These are phyloP conservation scores for Scrobipalpa costella DNA, from an alignment of 2,888 invertebrate genomes.

Conservation along the genomic window DNA sequence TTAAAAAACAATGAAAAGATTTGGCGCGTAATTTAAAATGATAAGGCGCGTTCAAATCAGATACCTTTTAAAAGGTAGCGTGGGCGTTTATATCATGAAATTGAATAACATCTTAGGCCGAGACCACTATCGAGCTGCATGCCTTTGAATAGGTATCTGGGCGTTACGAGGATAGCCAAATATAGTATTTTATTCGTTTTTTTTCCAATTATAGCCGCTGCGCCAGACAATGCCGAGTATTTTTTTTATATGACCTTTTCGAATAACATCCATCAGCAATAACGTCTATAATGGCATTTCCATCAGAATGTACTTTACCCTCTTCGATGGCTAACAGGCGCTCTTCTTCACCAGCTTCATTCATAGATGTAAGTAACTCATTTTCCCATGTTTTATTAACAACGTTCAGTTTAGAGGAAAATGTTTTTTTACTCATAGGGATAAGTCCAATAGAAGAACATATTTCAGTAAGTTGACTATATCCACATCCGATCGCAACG, in stretches of 20 bases:
- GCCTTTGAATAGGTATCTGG: background rate
- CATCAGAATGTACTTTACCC: constrained; percentile 7
- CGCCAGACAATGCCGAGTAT: background rate
- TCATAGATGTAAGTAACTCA: constrained; percentile 3
- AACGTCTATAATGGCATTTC: constrained; percentile 10
- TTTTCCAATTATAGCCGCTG: too few species aligned
- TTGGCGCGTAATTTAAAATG: constrained; percentile 12
- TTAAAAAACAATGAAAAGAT: background rate
- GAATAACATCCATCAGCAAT: constrained; percentile 1
- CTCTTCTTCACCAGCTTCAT: background rate
- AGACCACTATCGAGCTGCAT: background rate
- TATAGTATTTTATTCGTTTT: background rate
- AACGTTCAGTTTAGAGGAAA: background rate
- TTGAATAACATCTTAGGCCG: background rate
- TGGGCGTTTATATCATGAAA: constrained; percentile 8
- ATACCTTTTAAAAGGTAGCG: background rate
- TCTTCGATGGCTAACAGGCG: background rate
- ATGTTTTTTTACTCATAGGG: constrained; percentile 10
- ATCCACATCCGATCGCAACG: background rate
- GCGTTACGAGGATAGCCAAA: constrained; percentile 11
- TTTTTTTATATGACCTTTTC: constrained; percentile 6
- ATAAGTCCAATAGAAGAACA: background rate
- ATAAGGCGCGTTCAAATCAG: background rate
- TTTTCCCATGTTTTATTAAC: constrained; percentile 7
- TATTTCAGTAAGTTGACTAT: constrained; percentile 10